Base-by-base conservation (phyloP, 1,140 invertebrate genomes). In the Penaeus vannamei region DNA sequence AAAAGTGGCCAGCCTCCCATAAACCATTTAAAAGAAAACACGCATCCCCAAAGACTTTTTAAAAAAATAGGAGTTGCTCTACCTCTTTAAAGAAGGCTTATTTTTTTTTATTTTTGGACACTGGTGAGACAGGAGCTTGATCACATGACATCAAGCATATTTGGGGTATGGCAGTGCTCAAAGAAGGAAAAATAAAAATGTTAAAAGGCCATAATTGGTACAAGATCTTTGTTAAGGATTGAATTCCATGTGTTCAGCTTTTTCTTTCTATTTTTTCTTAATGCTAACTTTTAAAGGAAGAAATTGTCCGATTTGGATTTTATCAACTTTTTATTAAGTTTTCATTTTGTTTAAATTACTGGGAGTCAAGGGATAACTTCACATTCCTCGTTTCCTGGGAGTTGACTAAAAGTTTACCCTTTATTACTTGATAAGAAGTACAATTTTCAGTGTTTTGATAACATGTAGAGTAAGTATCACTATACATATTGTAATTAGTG, bases 401-500 rank as follows among this genome's bases (percentile, higher is more conserved):
- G 23, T 86, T 89, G 17, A n/a, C 66, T 32, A 83, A 88, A 88
- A 90, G 59, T 46, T 86, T 77, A 72, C 88, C 36, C 53, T 86
- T 62, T 90, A 85, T 85, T 89, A 85, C 84, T 89, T 85, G 64
- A 77, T 72, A 72, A 72, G 32, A 90, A 90, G 88, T 90, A 90
- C 88, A 90, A 90, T 85, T 90, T 90, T 85, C 87, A 84, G 83
- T 85, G 79, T 90, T 90, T 85, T 85, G 84, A 90, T 85, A 90
- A n/a, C 79, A 36, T 85, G 87, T 90, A 90, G 88, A 90, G 88
- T 90, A 90, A 90, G 88, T 85, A 81, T 81, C 84, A 90, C 88
- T 90, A 90, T 90, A 90, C 72, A 90, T 90, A 90, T 89, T 90
- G 88, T 90, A 90, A 90, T 90, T 86, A 90, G 79, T 90, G 84